Percentiles rank a stretch among this genome's conserved stretches.
Evolutionary conservation across 2,113 vertebrate genomes (phyloP).

Genomic region (Ailurus styani): DNA sequence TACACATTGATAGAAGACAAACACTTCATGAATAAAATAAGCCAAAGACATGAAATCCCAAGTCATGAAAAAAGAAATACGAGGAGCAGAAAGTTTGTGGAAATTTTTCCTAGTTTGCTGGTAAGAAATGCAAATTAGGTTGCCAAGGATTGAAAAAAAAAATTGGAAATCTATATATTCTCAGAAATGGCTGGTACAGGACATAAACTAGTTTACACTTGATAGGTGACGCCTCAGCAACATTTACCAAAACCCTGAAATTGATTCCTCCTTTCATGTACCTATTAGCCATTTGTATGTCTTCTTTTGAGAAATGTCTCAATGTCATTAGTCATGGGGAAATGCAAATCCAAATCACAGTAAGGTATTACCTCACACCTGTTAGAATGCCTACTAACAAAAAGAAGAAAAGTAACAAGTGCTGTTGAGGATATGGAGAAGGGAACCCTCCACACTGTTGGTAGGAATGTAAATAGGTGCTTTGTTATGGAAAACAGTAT

Average conservation of each 20-base stretch:
- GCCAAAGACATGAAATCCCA: background rate
- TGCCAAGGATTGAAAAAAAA: background rate
- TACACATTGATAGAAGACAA: background rate
- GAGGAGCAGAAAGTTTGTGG: background rate
- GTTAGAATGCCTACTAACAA: background rate
- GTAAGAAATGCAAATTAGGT: background rate
- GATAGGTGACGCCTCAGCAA: background rate
- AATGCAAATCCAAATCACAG: background rate
- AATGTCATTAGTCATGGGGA: background rate
- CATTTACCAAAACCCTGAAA: background rate
- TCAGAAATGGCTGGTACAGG: background rate
- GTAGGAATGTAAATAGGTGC: background rate
- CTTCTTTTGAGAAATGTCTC: background rate
- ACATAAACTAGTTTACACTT: background rate
- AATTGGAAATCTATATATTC: background rate
- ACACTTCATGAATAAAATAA: background rate
- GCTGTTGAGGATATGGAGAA: background rate
- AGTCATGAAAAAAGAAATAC: background rate
- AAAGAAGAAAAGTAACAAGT: background rate
- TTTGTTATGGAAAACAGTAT: background rate
- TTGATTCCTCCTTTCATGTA: background rate
- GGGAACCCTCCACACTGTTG: background rate
- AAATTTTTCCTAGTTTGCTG: background rate
- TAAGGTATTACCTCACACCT: background rate
- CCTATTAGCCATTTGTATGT: background rate